Evolutionary conservation across 2,888 invertebrate species (phyloP), one percentile per base, ranked within the genome.

Genomic region (Agrenia bidenticulata): DNA sequence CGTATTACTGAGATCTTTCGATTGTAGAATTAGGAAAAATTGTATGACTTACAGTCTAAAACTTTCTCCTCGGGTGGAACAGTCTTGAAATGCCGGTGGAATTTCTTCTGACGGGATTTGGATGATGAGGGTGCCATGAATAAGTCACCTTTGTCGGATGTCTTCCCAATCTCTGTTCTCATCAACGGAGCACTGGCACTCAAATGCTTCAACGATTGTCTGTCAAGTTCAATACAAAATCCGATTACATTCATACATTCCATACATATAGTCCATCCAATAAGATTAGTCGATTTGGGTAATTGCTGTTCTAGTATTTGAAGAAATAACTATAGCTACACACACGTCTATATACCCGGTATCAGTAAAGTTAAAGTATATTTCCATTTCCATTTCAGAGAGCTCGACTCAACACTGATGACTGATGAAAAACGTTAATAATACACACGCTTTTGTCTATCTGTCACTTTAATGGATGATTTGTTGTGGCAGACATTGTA

Each of bases 61-160:
- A 93, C 89, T 78, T 87, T 86, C 81, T 94, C 93, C 78, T 92
- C 90, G 23, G 87, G 86, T 53, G 90, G 87, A 75, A 92, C 90
- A 79, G 89, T 87, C 74, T 88, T 88, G 82, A 94, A 93, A 80
- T 92, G 89, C 71, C 92, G 85, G 79, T 89, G 89, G 81, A 94
- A 94, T 81, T 93, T 93, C 81, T 92, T 92, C 81, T 92, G 92
- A 50, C 92, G 83, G 55, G 89, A 85, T 79, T 88, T 89, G 79
- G 86, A 87, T 51, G 86, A 87, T 75, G 83, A 83, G 59, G 81
- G 82, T 83, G 74, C 82, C 83, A 59, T 69, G 64, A 63, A 51
- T n/a, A n/a, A n/a, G 53, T 73, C 64, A 66, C 73, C 63, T 64
- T 66, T 70, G 71, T 77, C 77, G 81, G 77, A 80, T 83, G 80